Base-by-base conservation (phyloP, 2,888 invertebrate genomes). In the Palloptera scutellata region DNA sequence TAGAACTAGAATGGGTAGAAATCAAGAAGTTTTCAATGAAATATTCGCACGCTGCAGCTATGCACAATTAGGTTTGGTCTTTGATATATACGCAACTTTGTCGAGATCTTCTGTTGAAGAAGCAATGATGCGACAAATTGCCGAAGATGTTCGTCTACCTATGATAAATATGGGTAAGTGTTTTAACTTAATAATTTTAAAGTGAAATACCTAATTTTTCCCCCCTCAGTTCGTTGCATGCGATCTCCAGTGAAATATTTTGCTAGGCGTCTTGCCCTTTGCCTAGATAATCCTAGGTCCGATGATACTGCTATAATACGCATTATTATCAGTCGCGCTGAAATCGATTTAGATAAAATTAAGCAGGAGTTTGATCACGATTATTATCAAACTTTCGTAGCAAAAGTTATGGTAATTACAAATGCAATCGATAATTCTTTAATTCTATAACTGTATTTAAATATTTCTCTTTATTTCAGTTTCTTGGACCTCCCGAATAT, bases 31-130 rank as follows among this genome's bases (percentile, higher is more conserved):
- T 1, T 91, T 92, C 78, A 90, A 90, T 70, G 87, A 87, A 79
- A 88, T 91, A 76, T 83, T 92, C 77, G 90, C 91, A 0, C 90
- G 91, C 78, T 90, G 91, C 81, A 91, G 91, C 78, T 92, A 90
- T 81, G 88, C 88, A 0, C 92, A 92, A 80, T 86, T 92, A 74
- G 86, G 88, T 5, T 85, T 88, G 72, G 86, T 90, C 66, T 91
- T 91, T 83, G 90, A 91, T 75, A 91, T 89, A 79, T 93, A 93
- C 84, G 89, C 90, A 82, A 87, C 87, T 71, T 80, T 91, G 17
- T 87, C 91, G 0, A 91, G 91, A 0, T 88, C 89, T 78, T 90
- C 90, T 71, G 89, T 91, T 75, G 90, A 90, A 82, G 89, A 91
- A 76, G 90, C 91, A 63, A 87, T 91, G 79, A 88, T 88, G 78